Percentiles rank a stretch among this genome's conserved stretches.
These are phyloP conservation scores for Platorchestia sp. DNA, from an alignment of 1,140 invertebrate genomes.

Conservation along the genomic window DNA sequence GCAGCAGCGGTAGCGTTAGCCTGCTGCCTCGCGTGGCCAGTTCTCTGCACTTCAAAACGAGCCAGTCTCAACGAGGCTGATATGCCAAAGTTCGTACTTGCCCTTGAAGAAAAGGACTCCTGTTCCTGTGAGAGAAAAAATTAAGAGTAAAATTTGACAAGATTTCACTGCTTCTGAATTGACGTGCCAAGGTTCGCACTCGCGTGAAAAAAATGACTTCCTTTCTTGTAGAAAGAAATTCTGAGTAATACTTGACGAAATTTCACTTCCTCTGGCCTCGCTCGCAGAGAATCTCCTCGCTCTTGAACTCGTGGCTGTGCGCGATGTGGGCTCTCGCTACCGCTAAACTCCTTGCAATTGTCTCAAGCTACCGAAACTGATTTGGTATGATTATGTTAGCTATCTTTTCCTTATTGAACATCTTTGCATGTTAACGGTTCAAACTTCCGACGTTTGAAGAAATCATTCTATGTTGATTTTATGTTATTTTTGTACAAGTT, in stretches of 20 bases:
- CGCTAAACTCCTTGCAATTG: neutral
- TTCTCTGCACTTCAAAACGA: neutral
- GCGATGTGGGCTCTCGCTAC: neutral
- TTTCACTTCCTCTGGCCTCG: neutral
- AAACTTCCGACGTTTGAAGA: neutral
- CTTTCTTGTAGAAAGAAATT: too few species aligned
- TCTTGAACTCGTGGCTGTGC: neutral
- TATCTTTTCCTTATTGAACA: neutral
- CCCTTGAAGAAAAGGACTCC: neutral
- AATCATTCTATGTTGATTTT: constrained; percentile 34
- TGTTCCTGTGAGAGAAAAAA: too few species aligned
- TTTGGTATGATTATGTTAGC: constrained; percentile 26
- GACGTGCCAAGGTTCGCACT: too few species aligned
- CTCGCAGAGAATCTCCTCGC: neutral
- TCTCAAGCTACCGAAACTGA: neutral
- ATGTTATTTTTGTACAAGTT: constrained; percentile 50
- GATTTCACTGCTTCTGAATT: too few species aligned
- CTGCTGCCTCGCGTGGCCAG: neutral
- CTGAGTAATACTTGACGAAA: neutral
- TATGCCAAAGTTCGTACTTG: neutral
- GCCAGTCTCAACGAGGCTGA: neutral
- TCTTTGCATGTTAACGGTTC: neutral
- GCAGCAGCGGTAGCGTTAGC: neutral
- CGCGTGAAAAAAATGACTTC: too few species aligned
- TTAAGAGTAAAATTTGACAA: too few species aligned